Percentiles rank a stretch among this genome's conserved stretches.
These are phyloP conservation scores for Reticulitermes lucifugus DNA, from an alignment of 2,888 invertebrate species.

Conservation along the genomic window DNA sequence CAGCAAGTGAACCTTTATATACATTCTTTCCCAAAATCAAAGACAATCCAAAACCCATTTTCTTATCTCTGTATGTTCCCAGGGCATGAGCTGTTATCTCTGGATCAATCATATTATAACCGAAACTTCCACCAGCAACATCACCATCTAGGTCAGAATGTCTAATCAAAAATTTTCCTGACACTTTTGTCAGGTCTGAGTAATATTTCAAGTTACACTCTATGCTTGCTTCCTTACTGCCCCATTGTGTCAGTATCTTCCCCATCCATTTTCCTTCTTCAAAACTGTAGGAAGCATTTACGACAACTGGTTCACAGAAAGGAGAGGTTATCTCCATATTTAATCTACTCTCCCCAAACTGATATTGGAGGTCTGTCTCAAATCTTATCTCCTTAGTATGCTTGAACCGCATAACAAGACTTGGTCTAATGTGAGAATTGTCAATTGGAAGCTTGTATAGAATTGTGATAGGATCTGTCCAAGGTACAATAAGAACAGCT, in stretches of 20 bases:
- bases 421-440: constrained; percentile 26
- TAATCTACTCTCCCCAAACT: constrained; percentile 40
- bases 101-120: constrained; percentile 27
- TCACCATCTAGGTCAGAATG: constrained; percentile 39
- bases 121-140: constrained; percentile 41
- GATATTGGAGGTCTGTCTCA: constrained; percentile 42
- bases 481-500: constrained; percentile 41
- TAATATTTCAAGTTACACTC: constrained; percentile 38
- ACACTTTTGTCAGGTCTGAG: neutral
- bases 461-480: constrained; percentile 48
- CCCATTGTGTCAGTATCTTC: constrained; percentile 39
- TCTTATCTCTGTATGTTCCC: neutral
- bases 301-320: constrained; percentile 46
- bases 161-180: constrained; percentile 36
- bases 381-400: constrained; percentile 49
- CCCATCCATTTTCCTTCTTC: constrained; percentile 18
- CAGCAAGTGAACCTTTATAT: constrained; percentile 48
- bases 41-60: constrained; percentile 35
- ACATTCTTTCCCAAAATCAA: constrained; percentile 5
- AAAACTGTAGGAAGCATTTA: constrained; percentile 48
- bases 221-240: constrained; percentile 36
- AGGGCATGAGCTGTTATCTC: constrained; percentile 40
- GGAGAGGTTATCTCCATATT: constrained; percentile 50
- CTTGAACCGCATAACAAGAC: constrained; percentile 44
- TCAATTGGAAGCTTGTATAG: constrained; percentile 37